Conservation (phyloP, 2,113 vertebrate species). For the Limnothrissa miodon region DNA sequence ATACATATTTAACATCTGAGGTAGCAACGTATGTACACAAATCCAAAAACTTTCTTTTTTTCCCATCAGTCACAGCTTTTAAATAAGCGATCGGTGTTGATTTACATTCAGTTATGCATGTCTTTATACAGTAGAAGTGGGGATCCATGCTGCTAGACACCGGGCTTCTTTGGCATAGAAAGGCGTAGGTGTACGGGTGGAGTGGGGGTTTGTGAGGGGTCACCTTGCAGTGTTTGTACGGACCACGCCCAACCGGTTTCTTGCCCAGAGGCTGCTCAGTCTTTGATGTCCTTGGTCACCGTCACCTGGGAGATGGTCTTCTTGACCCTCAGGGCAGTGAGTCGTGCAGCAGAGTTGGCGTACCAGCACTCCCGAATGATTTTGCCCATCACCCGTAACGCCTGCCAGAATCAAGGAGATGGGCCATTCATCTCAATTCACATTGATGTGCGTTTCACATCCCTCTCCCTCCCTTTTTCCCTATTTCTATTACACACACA, state of each 20-base stretch:
- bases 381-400: conserved; percentile 88
- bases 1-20: conserved; percentile 57
- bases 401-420: conserved; percentile 63
- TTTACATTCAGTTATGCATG: neutral
- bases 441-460: neutral
- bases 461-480: neutral
- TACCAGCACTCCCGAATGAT: conserved; percentile 97
- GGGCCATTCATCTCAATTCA: neutral
- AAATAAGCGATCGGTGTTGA: neutral
- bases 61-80: neutral
- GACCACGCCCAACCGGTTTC: neutral
- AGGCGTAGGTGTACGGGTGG: neutral
- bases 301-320: conserved; percentile 90
- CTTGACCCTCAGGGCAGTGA: conserved; percentile 94
- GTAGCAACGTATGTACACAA: conserved; percentile 64
- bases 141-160: conserved; percentile 22
- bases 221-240: conserved; percentile 15
- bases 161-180: conserved; percentile 59
- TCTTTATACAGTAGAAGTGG: neutral
- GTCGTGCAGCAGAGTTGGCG: conserved; percentile 81
- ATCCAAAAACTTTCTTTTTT: neutral
- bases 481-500: conserved; percentile 25
- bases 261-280: conserved; percentile 42
- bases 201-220: neutral
- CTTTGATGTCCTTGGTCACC: conserved; percentile 71